Conservation (phyloP, 2,888 invertebrate genomes). For the Mimumesa dahlbomi region DNA sequence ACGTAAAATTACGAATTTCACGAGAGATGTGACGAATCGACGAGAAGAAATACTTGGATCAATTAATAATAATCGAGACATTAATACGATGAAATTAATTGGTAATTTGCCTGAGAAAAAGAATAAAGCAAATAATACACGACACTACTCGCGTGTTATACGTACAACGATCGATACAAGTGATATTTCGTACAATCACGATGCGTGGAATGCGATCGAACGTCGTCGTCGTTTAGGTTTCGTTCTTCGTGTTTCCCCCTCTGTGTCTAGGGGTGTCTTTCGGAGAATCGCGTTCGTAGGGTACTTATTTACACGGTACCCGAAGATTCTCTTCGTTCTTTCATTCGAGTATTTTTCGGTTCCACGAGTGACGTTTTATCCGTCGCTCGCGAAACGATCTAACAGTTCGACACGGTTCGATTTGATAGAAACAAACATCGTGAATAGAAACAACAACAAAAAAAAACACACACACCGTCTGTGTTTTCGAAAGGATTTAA, state of each 20-base stretch:
- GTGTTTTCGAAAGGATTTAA: not conserved
- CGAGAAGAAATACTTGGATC: too few species aligned
- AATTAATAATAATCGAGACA: too few species aligned
- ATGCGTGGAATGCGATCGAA: conserved; percentile 23
- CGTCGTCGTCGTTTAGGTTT: conserved; percentile 13
- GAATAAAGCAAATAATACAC: too few species aligned
- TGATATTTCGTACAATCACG: too few species aligned
- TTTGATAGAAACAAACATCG: too few species aligned
- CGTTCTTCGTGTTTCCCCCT: conserved; percentile 28
- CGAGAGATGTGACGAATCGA: conserved; percentile 22
- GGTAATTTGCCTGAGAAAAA: too few species aligned
- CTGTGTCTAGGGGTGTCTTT: too few species aligned
- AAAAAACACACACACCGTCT: too few species aligned
- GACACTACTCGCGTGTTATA: too few species aligned
- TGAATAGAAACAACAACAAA: too few species aligned
- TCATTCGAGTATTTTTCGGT: conserved; percentile 4
- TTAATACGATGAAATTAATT: too few species aligned
- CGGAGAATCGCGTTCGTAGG: conserved; percentile 33
- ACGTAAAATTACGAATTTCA: not conserved
- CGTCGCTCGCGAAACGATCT: conserved; percentile 8
- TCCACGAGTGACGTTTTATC: not conserved
- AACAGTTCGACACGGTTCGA: not conserved
- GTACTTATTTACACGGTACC: conserved; percentile 61
- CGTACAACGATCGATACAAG: too few species aligned
- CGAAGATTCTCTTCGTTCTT: conserved; percentile 46